Evolutionary conservation across 2,888 invertebrate genomes (phyloP), one percentile per base, ranked within the genome.

Genomic region (Drosophila paracracens): DNA sequence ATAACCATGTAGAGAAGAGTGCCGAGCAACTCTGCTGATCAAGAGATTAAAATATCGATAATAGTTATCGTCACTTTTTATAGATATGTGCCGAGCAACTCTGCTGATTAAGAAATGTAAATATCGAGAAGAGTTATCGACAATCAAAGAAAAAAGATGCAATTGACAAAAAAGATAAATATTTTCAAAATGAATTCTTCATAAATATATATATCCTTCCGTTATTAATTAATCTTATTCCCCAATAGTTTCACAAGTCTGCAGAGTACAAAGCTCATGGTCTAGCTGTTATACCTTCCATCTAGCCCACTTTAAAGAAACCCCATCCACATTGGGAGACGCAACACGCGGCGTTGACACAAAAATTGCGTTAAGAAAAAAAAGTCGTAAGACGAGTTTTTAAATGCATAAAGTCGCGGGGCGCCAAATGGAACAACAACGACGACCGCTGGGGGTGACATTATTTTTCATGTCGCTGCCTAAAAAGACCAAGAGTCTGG

Each of bases 381-480:
- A 70, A 68, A 69, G 74, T 8, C 74, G 61, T 54, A 71, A 68
- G 76, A 79, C 79, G 70, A 52, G 63, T 71, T 76, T 72, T 69
- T 59, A 65, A 74, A 58, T 63, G 76, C 48, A 53, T 33, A 35
- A 54, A 74, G 64, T 76, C 69, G 79, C 48, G 64, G 67, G 35
- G 35, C 33, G 52, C 59, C 48, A 52, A 33, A 36, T 18, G 21
- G 56, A 29, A 60, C 52, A 52, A 51, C 48, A 58, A 57, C 29
- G 52, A 62, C 51, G 36, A 82, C 82, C 84, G 85, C 88, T 83
- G 85, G 81, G 89, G 91, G 89, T 92, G 91, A 92, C 91, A 92
- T 90, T 87, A 90, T 89, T 91, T 92, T 92, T 89, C 87, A 91
- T 91, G 89, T 91, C 88, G 83, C 83, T 79, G 84, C 77, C 81